Conservation (phyloP, 2,888 invertebrate genomes). For the Tillus elongatus region DNA sequence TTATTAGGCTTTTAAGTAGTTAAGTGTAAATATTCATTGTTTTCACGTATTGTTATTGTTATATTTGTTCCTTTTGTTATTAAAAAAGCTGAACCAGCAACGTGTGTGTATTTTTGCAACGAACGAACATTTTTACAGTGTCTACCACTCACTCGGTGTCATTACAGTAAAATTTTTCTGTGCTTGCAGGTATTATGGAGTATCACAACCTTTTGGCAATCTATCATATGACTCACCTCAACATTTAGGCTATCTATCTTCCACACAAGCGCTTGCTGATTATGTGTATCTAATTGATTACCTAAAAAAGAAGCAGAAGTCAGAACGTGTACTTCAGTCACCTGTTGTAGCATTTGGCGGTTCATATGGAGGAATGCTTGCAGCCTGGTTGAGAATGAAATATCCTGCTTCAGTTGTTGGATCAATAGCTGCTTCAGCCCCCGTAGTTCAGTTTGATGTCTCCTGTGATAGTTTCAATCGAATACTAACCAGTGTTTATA, state of each 20-base stretch:
- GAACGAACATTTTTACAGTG: too few species aligned
- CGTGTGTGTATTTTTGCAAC: too few species aligned
- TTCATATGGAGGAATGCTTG: conserved; percentile 95
- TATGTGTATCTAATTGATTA: conserved; percentile 69
- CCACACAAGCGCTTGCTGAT: conserved; percentile 90
- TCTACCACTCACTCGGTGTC: too few species aligned
- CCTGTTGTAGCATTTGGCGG: conserved; percentile 81
- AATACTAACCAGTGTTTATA: conserved; percentile 73
- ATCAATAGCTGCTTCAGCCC: conserved; percentile 88
- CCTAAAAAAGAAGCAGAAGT: conserved; percentile 39
- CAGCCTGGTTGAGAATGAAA: conserved; percentile 93
- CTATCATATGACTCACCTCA: conserved; percentile 55
- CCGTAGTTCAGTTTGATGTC: conserved; percentile 78
- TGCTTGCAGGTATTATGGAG: conserved; percentile 73
- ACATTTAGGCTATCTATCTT: conserved; percentile 74
- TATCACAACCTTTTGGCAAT: conserved; percentile 80
- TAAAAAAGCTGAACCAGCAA: too few species aligned
- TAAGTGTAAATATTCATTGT: too few species aligned
- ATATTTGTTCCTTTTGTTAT: too few species aligned
- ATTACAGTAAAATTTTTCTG: too few species aligned
- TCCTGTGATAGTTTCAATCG: conserved; percentile 67
- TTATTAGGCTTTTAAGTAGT: too few species aligned
- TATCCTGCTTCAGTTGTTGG: conserved; percentile 85
- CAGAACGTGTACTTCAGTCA: conserved; percentile 42
- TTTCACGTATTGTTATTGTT: too few species aligned